A percentile compares a stretch with the other conserved stretches of the same genome.
These are phyloP conservation scores for Lineus longissimus DNA, from an alignment of 1,140 invertebrate species.

Conservation along the genomic window DNA sequence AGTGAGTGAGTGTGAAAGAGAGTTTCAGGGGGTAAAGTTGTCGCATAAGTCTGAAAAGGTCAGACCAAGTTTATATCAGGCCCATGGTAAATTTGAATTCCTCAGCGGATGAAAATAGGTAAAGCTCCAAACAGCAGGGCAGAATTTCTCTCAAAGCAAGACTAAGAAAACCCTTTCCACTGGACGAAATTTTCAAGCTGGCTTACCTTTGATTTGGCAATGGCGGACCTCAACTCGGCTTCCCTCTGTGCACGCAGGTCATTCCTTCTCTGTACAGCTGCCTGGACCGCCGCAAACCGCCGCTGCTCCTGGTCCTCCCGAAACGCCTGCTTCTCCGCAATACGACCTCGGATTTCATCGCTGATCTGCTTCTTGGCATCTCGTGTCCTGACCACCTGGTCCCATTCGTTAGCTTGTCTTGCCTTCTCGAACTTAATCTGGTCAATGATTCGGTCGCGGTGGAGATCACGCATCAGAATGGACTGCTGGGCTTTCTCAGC, in stretches of 20 bases:
- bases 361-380: conserved; percentile 44
- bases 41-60: too few species aligned
- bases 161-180: too few species aligned
- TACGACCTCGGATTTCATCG: conserved; percentile 30
- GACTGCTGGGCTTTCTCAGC: conserved; percentile 34
- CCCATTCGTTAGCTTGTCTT: conserved; percentile 33
- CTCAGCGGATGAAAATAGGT: too few species aligned
- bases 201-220: too few species aligned
- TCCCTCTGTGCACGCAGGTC: neutral
- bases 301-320: neutral
- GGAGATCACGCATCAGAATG: conserved; percentile 41
- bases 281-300: neutral
- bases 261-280: neutral
- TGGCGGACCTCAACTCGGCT: too few species aligned
- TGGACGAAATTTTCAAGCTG: too few species aligned
- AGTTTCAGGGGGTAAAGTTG: too few species aligned
- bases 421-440: conserved; percentile 39
- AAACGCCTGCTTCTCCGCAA: conserved; percentile 31
- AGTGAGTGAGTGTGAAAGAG: too few species aligned
- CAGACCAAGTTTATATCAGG: too few species aligned
- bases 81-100: too few species aligned
- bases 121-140: too few species aligned
- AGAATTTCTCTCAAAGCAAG: too few species aligned
- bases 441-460: conserved; percentile 32
- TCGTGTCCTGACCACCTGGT: conserved; percentile 27